phyloP scores from a whole-genome alignment of 30 jellyfish, hydroid and myxozoan genomes.

The Mastigias papua region DNA sequence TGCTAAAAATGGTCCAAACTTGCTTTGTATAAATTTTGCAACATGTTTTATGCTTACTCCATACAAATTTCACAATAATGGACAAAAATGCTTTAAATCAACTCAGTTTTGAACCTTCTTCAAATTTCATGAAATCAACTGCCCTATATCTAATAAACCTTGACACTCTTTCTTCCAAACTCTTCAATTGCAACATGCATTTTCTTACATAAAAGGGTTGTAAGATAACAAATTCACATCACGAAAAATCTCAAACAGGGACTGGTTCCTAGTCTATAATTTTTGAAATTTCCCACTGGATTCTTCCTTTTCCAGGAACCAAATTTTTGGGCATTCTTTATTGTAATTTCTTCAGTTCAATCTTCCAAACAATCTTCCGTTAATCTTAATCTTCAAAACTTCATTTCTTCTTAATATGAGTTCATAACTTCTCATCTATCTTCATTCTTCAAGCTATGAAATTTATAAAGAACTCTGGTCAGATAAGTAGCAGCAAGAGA shows the following conservation, averaged over 20 bases:
- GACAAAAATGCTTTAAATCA: too few species aligned
- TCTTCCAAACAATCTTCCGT: slow-evolving; percentile 18
- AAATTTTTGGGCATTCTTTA: slow-evolving; percentile 2
- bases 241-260: background rate
- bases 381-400: slow-evolving; percentile 36
- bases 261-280: background rate
- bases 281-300: background rate
- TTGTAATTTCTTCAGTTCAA: background rate
- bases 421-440: slow-evolving; percentile 66
- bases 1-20: too few species aligned
- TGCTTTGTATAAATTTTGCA: too few species aligned
- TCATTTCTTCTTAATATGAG: slow-evolving; percentile 47
- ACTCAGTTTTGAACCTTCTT: too few species aligned
- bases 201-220: too few species aligned
- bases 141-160: too few species aligned
- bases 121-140: too few species aligned
- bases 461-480: slow-evolving; percentile 42
- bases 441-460: slow-evolving; percentile 82
- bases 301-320: slow-evolving; percentile 9
- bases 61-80: too few species aligned
- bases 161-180: too few species aligned
- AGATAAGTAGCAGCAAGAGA: background rate
- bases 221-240: too few species aligned
- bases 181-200: too few species aligned
- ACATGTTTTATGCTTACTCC: too few species aligned